phyloP scores from a whole-genome alignment of 2,113 vertebrate species.

The Serilophus lunatus region DNA sequence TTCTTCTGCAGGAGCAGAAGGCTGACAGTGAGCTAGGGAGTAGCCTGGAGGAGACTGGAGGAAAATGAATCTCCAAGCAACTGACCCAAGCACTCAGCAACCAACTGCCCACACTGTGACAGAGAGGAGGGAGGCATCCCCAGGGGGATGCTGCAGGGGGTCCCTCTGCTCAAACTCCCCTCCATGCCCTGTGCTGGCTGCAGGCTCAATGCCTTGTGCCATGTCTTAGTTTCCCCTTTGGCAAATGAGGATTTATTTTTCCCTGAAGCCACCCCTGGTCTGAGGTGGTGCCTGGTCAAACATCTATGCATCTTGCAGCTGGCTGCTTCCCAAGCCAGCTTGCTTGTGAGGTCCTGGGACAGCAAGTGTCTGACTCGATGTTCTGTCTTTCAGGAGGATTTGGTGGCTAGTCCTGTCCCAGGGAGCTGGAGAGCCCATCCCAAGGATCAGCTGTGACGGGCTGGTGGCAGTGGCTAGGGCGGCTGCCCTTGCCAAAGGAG shows the following conservation, averaged over 20 bases:
- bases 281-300: fast-evolving
- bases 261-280: background rate
- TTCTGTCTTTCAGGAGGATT: constrained; percentile 40
- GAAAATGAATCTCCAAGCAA: background rate
- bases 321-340: background rate
- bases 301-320: background rate
- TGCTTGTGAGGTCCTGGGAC: background rate
- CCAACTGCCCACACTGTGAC: fast-evolving
- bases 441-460: background rate
- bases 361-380: background rate
- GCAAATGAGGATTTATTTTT: background rate
- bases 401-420: background rate
- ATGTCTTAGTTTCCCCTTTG: background rate
- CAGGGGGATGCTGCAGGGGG: background rate
- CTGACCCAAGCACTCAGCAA: background rate
- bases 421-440: background rate
- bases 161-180: background rate
- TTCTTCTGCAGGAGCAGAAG: background rate
- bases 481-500: background rate
- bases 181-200: background rate
- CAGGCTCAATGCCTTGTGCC: fast-evolving
- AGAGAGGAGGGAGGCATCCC: background rate
- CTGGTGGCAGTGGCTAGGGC: background rate
- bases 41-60: background rate
- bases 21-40: background rate